Evolutionary conservation across 2,113 vertebrate species (phyloP), one percentile per base, ranked within the genome.

Genomic region (Vireo altiloquus): DNA sequence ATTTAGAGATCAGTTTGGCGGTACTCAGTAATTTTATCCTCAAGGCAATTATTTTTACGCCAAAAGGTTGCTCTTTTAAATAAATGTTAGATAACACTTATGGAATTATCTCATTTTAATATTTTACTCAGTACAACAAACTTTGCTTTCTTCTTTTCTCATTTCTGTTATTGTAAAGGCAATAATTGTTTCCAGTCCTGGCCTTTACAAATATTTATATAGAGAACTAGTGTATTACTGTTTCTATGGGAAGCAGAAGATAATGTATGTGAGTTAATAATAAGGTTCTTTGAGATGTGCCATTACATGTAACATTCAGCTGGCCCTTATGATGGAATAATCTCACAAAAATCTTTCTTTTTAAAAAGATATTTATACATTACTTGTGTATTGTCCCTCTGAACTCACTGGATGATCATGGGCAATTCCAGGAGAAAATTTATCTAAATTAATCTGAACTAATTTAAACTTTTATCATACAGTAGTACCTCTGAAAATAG

Each of bases 221-320:
- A 60, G 5, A 75, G n/a, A 92, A 18, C 31, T 40, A 47, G 17
- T 33, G 9, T 44, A 64, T 56, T 49, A 39, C 15, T 0, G 0
- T 24, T 90, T 81, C 35, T 49, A 3, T 57, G 40, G 14, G n/a
- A 91, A 84, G 18, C 20, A 42, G 20, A 31, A 70, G 22, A 14
- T 72, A 8, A 54, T 37, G 4, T 33, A 39, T 46, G 21, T 42
- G 6, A 90, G 37, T 49, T 52, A 88, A 63, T 24, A 56, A 63
- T 20, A 53, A 33, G 13, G 35, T 88, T 75, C 28, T 85, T 71
- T 83, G 30, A 89, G 30, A 57, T 53, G 9, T 80, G 28, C 13
- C 24, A 35, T n/a, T 79, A 21, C 27, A 61, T 0, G 0, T n/a
- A 78, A 64, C 18, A 70, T 9, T 80, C 33, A 69, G 4, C 4